phyloP scores from a whole-genome alignment of 2,888 invertebrate species.

The Dynastes grantii region DNA sequence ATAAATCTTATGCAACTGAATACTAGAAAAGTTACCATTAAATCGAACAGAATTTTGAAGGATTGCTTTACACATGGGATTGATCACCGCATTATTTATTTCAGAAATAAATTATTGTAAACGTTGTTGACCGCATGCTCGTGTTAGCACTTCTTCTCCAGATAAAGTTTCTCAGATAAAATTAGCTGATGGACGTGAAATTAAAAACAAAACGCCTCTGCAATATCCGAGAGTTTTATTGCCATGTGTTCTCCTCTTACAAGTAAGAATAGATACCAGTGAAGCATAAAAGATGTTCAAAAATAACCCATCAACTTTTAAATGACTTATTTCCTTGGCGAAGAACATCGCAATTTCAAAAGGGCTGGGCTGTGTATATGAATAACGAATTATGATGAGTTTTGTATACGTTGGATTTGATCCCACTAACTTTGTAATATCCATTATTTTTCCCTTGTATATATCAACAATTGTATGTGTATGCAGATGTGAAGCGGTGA shows the following conservation, averaged over 20 bases:
- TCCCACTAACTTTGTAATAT: background rate
- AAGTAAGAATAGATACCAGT: slow-evolving; percentile 23
- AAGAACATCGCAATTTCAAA: background rate
- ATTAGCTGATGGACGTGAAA: slow-evolving; percentile 1
- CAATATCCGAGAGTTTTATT: slow-evolving; percentile 18
- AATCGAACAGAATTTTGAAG: background rate
- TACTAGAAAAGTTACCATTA: background rate
- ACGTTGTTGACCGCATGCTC: slow-evolving; percentile 7
- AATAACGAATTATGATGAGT: background rate
- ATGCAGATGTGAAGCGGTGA: background rate
- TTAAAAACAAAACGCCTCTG: slow-evolving; percentile 13
- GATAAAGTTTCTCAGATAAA: slow-evolving; percentile 15
- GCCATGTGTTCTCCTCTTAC: slow-evolving; percentile 9
- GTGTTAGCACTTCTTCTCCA: background rate
- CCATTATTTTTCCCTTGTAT: background rate
- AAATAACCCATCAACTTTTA: slow-evolving; percentile 30
- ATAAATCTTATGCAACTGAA: background rate
- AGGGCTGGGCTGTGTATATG: background rate
- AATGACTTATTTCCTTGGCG: slow-evolving; percentile 9
- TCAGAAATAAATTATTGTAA: slow-evolving; percentile 1
- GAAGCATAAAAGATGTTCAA: slow-evolving; percentile 34
- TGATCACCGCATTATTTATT: background rate
- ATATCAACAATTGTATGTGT: background rate
- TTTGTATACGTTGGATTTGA: background rate
- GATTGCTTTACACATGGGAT: background rate